Evolutionary conservation across 2,888 invertebrate species (phyloP).

Genomic region (Metallyticus violacea): DNA sequence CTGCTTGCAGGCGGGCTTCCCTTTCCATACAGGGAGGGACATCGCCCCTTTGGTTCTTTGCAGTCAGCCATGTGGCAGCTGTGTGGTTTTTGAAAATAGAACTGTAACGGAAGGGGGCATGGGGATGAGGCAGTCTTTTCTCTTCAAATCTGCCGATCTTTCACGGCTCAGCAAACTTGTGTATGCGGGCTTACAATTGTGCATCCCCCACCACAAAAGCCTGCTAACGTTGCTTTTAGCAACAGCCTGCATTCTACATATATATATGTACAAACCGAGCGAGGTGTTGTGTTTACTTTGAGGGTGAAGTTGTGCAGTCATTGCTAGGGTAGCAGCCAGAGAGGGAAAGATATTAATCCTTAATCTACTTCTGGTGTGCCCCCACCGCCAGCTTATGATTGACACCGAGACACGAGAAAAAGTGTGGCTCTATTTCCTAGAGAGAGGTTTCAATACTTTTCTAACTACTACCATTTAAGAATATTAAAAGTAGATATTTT

Average conservation of each 20-base stretch:
- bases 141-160: slow-evolving; percentile 2
- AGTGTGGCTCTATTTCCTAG: too few relatives aligned
- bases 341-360: neutral
- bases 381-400: slow-evolving; percentile 6
- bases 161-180: slow-evolving; percentile 3
- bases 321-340: neutral
- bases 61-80: slow-evolving; percentile 3
- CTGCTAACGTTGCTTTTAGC: neutral
- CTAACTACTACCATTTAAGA: too few relatives aligned
- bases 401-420: too few relatives aligned
- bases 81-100: slow-evolving; percentile 15
- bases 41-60: neutral
- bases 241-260: neutral
- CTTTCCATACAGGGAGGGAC: neutral
- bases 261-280: too few relatives aligned
- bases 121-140: neutral
- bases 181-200: neutral
- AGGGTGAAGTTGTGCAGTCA: neutral
- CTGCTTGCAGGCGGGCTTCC: too few relatives aligned
- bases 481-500: too few relatives aligned
- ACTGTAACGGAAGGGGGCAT: neutral
- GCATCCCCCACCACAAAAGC: neutral
- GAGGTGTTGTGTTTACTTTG: neutral
- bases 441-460: too few relatives aligned
- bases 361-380: slow-evolving; percentile 7